Evolutionary conservation across 2,888 invertebrate genomes (phyloP).

Genomic region (Eurytoma californica): DNA sequence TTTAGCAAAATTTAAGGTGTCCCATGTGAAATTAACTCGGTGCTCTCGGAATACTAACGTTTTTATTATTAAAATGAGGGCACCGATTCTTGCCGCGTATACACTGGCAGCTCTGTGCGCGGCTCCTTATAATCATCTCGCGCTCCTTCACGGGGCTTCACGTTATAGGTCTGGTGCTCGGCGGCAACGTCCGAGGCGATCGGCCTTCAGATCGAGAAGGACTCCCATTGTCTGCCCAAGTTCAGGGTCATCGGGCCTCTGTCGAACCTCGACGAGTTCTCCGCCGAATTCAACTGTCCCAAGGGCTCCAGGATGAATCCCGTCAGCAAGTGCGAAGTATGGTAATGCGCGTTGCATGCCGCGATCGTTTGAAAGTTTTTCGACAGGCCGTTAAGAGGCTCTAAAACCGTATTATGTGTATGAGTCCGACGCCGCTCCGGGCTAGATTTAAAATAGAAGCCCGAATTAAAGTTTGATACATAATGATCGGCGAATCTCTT

Average conservation of each 20-base stretch:
- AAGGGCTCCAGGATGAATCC: constrained; percentile 90
- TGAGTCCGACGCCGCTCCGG: neutral
- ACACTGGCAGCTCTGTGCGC: neutral
- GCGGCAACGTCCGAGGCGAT: constrained; percentile 89
- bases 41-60: neutral
- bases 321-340: constrained; percentile 88
- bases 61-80: constrained; percentile 9
- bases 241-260: constrained; percentile 91
- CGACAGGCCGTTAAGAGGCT: constrained; percentile 5
- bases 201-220: constrained; percentile 91
- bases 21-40: constrained; percentile 4
- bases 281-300: constrained; percentile 86
- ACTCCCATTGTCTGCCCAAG: constrained; percentile 92
- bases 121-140: neutral
- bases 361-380: neutral
- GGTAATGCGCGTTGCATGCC: constrained; percentile 78
- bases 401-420: constrained; percentile 2
- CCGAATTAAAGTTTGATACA: constrained; percentile 20
- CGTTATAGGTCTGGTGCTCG: constrained; percentile 91
- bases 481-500: neutral
- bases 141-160: neutral
- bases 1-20: neutral
- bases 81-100: neutral
- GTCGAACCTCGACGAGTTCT: constrained; percentile 90
- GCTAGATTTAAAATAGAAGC: constrained; percentile 12